Conservation (phyloP, 1,140 invertebrate species). For the Cyrtorhinus lividipennis region DNA sequence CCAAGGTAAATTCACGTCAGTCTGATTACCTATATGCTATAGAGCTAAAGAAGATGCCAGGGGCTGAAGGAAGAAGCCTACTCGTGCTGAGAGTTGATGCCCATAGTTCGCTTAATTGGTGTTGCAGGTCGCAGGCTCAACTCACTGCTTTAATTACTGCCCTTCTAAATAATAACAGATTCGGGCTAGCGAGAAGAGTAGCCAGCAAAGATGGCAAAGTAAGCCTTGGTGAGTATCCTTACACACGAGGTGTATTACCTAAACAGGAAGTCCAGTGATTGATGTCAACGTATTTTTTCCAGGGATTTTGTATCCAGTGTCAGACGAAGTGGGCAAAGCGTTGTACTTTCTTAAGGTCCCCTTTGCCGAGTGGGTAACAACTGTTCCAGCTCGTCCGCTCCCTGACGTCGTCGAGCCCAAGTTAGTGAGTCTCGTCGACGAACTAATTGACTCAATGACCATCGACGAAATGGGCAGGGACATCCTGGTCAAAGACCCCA, state of each 20-base stretch:
- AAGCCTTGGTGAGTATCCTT: background rate
- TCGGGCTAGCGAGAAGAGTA: constrained; percentile 14
- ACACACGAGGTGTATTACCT: background rate
- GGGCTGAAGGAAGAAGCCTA: too few relatives aligned
- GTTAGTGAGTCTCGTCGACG: background rate
- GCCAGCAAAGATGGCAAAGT: constrained; percentile 17
- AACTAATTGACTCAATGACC: constrained; percentile 11
- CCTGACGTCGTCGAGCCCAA: background rate
- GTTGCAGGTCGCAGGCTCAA: constrained; percentile 6
- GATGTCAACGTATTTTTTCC: background rate
- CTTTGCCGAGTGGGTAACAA: constrained; percentile 12
- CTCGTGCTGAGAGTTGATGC: too few relatives aligned
- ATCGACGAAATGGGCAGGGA: background rate
- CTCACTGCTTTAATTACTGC: constrained; percentile 16
- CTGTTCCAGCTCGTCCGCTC: background rate
- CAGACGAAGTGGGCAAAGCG: constrained; percentile 19
- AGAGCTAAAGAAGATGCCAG: too few relatives aligned
- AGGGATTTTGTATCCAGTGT: constrained; percentile 16
- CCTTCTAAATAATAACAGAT: constrained; percentile 9
- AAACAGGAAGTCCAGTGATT: background rate
- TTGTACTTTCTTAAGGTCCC: constrained; percentile 19
- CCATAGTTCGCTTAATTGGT: too few relatives aligned
- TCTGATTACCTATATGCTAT: too few relatives aligned
- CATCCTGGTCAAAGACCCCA: background rate
- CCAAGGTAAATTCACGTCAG: too few relatives aligned